Evolutionary conservation across 2,113 vertebrate species (phyloP).

Genomic region (Clarias gariepinus): DNA sequence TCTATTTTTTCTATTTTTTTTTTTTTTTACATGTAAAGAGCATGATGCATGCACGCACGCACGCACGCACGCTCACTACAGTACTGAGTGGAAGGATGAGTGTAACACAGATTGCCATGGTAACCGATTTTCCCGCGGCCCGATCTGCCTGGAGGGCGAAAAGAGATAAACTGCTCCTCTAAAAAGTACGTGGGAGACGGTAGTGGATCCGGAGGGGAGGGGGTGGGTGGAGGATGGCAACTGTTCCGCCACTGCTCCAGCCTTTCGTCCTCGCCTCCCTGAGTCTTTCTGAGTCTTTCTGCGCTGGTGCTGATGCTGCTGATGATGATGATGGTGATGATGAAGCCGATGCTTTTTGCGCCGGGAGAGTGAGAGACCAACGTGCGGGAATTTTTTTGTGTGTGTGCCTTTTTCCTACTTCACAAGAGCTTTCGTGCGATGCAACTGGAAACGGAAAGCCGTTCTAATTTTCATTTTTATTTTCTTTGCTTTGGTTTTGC

Average conservation of each 20-base stretch:
- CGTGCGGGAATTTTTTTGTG: not conserved
- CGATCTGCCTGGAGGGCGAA: constrained; percentile 55
- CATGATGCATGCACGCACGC: constrained; percentile 15
- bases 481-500: not conserved
- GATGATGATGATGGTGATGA: not conserved
- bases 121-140: constrained; percentile 66
- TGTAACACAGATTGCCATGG: constrained; percentile 71
- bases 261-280: not conserved
- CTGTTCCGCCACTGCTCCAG: constrained; percentile 24
- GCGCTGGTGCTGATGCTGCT: not conserved
- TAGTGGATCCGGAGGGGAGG: constrained; percentile 44
- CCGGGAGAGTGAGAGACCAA: not conserved
- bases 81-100: constrained; percentile 24
- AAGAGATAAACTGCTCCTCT: constrained; percentile 50
- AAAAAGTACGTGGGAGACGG: constrained; percentile 52
- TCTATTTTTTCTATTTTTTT: not conserved
- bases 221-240: constrained; percentile 34
- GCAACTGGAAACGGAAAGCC: not conserved
- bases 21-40: constrained; percentile 20
- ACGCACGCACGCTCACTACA: constrained; percentile 7
- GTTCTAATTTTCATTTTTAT: not conserved
- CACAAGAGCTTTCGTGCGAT: not conserved
- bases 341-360: not conserved
- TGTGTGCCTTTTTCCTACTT: not conserved
- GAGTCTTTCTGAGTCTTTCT: constrained; percentile 23